Conservation (phyloP, 2,797 vertebrate genomes). For the Diceros bicornis region DNA sequence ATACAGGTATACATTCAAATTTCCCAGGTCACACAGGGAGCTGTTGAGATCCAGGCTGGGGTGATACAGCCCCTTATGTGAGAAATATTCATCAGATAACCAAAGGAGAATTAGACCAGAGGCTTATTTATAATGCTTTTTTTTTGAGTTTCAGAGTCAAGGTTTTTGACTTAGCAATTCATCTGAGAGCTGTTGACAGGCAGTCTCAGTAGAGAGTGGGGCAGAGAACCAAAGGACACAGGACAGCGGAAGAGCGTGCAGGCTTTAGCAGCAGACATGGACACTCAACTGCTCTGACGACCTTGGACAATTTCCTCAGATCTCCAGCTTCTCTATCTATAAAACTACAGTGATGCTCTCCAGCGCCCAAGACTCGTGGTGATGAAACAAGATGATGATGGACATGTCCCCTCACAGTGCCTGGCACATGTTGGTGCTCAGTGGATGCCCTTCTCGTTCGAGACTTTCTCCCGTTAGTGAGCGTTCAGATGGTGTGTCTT, state of each 20-base stretch:
- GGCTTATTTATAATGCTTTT: neutral
- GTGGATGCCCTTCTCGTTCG: accelerated
- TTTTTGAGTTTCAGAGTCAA: neutral
- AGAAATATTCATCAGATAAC: neutral
- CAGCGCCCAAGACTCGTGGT: neutral
- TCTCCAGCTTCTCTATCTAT: neutral
- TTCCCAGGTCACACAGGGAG: neutral
- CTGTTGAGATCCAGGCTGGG: neutral
- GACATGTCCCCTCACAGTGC: neutral
- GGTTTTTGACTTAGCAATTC: neutral
- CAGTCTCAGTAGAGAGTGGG: neutral
- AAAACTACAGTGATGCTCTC: neutral
- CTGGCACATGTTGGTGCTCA: accelerated
- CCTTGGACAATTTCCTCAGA: neutral
- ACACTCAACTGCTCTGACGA: neutral
- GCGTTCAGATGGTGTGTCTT: neutral
- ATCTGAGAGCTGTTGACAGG: neutral
- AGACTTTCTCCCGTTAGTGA: neutral
- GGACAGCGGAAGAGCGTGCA: accelerated
- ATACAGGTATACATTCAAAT: neutral
- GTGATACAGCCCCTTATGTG: neutral
- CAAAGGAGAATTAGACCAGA: neutral
- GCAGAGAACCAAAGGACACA: neutral
- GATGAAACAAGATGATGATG: neutral
- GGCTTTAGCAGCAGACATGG: neutral